phyloP scores from a whole-genome alignment of 2,113 vertebrate genomes.

The Typhlomys cinereus region DNA sequence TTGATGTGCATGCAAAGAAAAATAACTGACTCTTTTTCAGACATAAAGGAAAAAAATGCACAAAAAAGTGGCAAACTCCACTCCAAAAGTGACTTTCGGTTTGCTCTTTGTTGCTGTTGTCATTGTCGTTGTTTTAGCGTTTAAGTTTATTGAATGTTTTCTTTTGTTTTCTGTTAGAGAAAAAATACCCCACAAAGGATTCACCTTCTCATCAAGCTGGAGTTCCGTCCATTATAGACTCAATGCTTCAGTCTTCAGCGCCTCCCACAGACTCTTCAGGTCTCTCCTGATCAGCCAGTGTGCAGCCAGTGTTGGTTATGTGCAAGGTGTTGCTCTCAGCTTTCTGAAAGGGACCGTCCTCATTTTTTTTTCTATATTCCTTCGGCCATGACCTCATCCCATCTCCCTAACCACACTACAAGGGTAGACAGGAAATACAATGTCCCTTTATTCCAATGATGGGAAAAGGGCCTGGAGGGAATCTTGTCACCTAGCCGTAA shows the following conservation, averaged over 20 bases:
- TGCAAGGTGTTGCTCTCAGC: not conserved
- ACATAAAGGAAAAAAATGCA: not conserved
- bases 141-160: not conserved
- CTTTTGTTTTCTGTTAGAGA: not conserved
- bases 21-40: not conserved
- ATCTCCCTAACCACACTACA: not conserved
- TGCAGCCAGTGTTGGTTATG: not conserved
- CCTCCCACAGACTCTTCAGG: not conserved
- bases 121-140: no score
- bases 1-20: conserved; percentile 4
- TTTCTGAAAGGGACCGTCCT: not conserved
- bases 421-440: not conserved
- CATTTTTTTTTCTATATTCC: not conserved
- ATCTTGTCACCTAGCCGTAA: not conserved
- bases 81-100: not conserved
- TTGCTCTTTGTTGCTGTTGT: not conserved
- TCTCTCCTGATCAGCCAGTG: not conserved
- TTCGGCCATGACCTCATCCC: not conserved
- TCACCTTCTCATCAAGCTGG: not conserved
- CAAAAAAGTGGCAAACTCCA: not conserved
- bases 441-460: not conserved
- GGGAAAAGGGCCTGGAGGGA: not conserved
- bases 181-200: not conserved
- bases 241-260: not conserved
- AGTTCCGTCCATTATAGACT: not conserved